Evolutionary conservation across 1,140 invertebrate species (phyloP).

Genomic region (Homalodisca vitripennis): DNA sequence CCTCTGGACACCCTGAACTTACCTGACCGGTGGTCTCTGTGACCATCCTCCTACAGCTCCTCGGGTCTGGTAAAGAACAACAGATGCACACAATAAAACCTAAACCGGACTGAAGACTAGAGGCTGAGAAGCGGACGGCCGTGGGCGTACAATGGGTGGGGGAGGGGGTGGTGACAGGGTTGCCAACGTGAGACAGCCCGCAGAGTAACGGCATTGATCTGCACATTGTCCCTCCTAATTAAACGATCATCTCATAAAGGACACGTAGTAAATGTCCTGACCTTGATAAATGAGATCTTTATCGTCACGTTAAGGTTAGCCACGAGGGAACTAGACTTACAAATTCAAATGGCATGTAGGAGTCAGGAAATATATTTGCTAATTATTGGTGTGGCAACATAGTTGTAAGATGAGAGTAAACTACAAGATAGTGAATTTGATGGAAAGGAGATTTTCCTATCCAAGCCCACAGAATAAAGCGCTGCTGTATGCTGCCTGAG

Average conservation of each 20-base stretch:
- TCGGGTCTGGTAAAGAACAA: constrained; percentile 21
- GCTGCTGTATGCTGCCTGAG: background rate
- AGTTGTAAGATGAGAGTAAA: too few species aligned
- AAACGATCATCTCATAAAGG: background rate
- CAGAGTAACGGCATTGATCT: background rate
- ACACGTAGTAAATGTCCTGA: too few species aligned
- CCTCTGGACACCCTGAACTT: too few species aligned
- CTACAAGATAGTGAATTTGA: too few species aligned
- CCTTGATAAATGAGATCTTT: too few species aligned
- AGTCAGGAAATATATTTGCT: too few species aligned
- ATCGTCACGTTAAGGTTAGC: too few species aligned
- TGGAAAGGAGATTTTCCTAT: too few species aligned
- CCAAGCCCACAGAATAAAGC: too few species aligned
- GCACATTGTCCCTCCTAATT: constrained; percentile 7
- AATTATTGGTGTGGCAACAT: too few species aligned
- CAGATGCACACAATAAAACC: constrained; percentile 28
- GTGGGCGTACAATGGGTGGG: background rate
- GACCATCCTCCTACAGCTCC: constrained; percentile 30
- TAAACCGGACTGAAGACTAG: constrained; percentile 29
- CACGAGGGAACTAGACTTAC: too few species aligned
- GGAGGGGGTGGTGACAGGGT: constrained; percentile 9
- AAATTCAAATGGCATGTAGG: too few species aligned
- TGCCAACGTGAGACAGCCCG: constrained; percentile 28
- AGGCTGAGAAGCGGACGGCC: background rate
- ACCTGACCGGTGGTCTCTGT: constrained; percentile 39